Percentiles rank a stretch among this genome's conserved stretches.
phyloP scores from a whole-genome alignment of 2,888 invertebrate genomes.

The Electrophaes corylata region DNA sequence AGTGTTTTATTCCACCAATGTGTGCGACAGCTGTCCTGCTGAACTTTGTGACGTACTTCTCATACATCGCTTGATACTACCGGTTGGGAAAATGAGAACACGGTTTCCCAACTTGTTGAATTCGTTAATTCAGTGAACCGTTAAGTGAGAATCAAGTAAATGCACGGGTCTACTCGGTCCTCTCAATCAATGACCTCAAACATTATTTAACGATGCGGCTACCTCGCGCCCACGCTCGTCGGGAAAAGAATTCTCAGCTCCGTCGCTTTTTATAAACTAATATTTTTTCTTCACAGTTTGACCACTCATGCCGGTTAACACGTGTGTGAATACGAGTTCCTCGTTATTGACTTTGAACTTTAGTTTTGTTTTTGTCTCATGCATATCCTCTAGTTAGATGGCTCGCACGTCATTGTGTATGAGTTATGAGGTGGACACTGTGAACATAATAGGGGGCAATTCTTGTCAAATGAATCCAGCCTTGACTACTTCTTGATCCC shows the following conservation, averaged over 20 bases:
- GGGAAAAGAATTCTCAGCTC: conserved; percentile 50
- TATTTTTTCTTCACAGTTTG: conserved; percentile 55
- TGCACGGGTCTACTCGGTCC: conserved; percentile 46
- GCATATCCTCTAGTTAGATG: conserved; percentile 40
- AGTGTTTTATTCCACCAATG: conserved; percentile 65
- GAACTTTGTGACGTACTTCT: conserved; percentile 45
- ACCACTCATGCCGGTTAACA: conserved; percentile 43
- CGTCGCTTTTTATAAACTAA: conserved; percentile 60
- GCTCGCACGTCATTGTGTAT: conserved; percentile 40
- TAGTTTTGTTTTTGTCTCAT: conserved; percentile 35
- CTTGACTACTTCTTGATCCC: conserved; percentile 79
- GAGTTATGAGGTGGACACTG: conserved; percentile 35
- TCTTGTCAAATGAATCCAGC: conserved; percentile 78
- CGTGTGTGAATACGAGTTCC: conserved; percentile 47
- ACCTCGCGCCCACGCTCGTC: conserved; percentile 70
- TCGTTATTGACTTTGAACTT: conserved; percentile 46
- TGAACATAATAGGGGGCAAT: conserved; percentile 58
- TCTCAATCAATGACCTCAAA: conserved; percentile 77
- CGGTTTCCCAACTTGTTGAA: conserved; percentile 46
- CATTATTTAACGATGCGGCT: conserved; percentile 69
- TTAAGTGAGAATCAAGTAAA: conserved; percentile 50
- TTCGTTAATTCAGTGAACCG: conserved; percentile 52
- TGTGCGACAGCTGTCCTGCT: conserved; percentile 65
- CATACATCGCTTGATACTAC: conserved; percentile 45
- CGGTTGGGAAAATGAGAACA: conserved; percentile 44